Evolutionary conservation across 1,140 invertebrate species (phyloP), one percentile per base, ranked within the genome.

Genomic region (Zaprionus africanus): DNA sequence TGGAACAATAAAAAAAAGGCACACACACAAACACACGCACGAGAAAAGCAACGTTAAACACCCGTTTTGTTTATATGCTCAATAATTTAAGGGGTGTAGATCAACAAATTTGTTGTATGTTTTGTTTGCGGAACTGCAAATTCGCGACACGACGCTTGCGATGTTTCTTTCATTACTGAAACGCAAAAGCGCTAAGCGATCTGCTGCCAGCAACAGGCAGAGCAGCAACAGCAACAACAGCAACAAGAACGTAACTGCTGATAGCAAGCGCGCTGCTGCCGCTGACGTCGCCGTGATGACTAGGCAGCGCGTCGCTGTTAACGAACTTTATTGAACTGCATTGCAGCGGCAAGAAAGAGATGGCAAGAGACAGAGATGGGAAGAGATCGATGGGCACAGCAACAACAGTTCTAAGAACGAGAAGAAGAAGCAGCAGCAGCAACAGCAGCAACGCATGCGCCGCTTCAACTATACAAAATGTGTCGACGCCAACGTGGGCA

Each of bases 141-240:
- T 71, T 71, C 78, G 84, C 84, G 80, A 88, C 78, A 64, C 80
- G 83, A 54, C 66, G 70, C 81, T 66, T 54, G 64, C 78, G 76
- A 87, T 80, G 83, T 70, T 80, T 78, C 73, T 74, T 80, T 71
- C 51, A 76, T 69, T 83, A 87, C 83, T 87, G 84, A 87, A 77
- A 65, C 68, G 46, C 34, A 72, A 76, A 76, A 64, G 36, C 54
- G 69, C 62, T 43, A 22, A 51, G 46, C 19, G 46, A 51, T 51
- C 46, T 22, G 43, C 49, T 67, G 74, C 71, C 41, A 63, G 36
- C 36, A 26, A 6, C 36, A 26, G 38, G 43, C 54, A 26, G 22
- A 41, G 34, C 19, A 57, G 26, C 22, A 62, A 54, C 19, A 64
- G 57, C 51, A 57, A 24, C 19, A 71, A 36, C 22, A 63, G 34